Conservation (phyloP, 2,888 invertebrate species). For the Noctua comes region DNA sequence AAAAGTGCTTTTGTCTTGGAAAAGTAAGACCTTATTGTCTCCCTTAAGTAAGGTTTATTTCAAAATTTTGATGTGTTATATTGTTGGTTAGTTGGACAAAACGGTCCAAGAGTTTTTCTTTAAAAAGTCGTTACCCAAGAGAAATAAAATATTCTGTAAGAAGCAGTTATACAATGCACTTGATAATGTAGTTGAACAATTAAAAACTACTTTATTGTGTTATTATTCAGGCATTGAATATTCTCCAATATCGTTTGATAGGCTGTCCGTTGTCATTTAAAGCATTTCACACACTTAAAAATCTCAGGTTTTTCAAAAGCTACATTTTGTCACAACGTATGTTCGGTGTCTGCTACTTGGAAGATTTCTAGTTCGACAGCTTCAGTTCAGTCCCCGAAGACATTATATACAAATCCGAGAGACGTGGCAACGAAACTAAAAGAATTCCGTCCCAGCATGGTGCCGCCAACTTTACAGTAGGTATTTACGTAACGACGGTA, state of each 20-base stretch:
- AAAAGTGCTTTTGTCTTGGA: slow-evolving; percentile 64
- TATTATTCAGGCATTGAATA: not conserved
- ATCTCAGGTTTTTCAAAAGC: slow-evolving; percentile 5
- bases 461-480: slow-evolving; percentile 61
- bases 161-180: not conserved
- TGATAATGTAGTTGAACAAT: not conserved
- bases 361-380: slow-evolving; percentile 66
- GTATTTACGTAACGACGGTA: slow-evolving; percentile 65
- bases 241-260: not conserved
- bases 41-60: slow-evolving; percentile 21
- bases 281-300: not conserved
- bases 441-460: slow-evolving; percentile 65
- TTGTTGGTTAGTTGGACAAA: not conserved
- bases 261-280: not conserved
- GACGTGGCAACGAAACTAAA: slow-evolving; percentile 61
- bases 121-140: too few species aligned
- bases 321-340: slow-evolving; percentile 48
- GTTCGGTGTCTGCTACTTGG: slow-evolving; percentile 62
- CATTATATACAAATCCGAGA: slow-evolving; percentile 66
- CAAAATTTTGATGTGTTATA: slow-evolving; percentile 9
- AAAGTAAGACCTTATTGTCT: slow-evolving; percentile 50
- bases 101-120: not conserved
- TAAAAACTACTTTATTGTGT: not conserved
- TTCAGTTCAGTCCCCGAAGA: slow-evolving; percentile 63
- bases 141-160: not conserved